These are phyloP conservation scores for Xanthia togata DNA, from an alignment of 2,888 invertebrate genomes.

Conservation along the genomic window DNA sequence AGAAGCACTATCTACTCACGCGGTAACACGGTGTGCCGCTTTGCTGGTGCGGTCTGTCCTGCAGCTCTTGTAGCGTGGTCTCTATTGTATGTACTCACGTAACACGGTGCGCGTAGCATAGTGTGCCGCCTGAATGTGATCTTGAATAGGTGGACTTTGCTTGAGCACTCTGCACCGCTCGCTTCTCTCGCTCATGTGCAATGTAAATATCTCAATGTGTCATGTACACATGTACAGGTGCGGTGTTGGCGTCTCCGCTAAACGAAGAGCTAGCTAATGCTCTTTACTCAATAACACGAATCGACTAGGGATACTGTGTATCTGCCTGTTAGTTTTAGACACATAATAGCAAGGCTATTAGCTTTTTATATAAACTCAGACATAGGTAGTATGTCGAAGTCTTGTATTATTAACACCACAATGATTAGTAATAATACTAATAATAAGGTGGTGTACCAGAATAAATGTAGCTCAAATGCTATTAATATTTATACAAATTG, in stretches of 20 bases:
- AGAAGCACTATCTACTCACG: background rate
- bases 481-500: too few relatives aligned
- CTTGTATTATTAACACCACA: too few relatives aligned
- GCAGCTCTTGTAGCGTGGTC: background rate
- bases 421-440: too few relatives aligned
- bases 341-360: too few relatives aligned
- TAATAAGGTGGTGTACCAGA: too few relatives aligned
- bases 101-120: background rate
- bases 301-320: too few relatives aligned
- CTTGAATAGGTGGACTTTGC: background rate
- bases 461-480: too few relatives aligned
- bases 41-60: background rate
- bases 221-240: conserved; percentile 32
- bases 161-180: background rate
- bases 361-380: too few relatives aligned
- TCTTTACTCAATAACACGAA: background rate
- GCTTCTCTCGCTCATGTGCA: background rate
- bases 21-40: background rate
- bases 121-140: background rate
- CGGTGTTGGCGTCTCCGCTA: conserved; percentile 32
- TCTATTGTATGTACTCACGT: background rate
- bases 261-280: conserved; percentile 2
- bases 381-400: too few relatives aligned
- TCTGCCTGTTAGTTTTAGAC: too few relatives aligned
- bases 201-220: background rate